phyloP scores from a whole-genome alignment of 2,888 invertebrate species.

The Agrochola macilenta region DNA sequence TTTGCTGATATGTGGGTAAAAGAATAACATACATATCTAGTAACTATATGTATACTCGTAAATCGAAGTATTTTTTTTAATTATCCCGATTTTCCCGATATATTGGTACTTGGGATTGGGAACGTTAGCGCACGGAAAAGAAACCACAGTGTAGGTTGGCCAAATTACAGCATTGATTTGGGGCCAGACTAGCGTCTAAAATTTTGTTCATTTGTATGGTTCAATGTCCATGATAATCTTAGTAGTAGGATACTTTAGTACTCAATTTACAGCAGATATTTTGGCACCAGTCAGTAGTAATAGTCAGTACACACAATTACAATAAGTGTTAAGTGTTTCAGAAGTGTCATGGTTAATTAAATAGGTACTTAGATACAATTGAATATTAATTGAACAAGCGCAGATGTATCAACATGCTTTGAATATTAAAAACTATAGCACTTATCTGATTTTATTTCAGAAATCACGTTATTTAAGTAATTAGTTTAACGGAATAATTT shows the following conservation, averaged over 20 bases:
- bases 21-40: neutral
- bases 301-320: neutral
- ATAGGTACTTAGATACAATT: neutral
- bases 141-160: neutral
- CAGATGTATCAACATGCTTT: neutral
- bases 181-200: neutral
- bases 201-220: too few relatives aligned
- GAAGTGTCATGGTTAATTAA: neutral
- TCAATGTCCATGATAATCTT: neutral
- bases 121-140: neutral
- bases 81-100: neutral
- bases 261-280: neutral
- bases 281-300: neutral
- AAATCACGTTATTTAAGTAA: neutral
- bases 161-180: neutral
- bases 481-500: too few relatives aligned
- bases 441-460: neutral
- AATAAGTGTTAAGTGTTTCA: neutral
- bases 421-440: neutral
- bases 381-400: slow-evolving; percentile 9
- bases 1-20: neutral
- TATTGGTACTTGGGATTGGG: neutral
- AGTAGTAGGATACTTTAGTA: neutral
- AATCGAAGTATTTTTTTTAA: neutral
- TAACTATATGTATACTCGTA: neutral